A percentile compares a stretch with the other conserved stretches of the same genome.
phyloP scores from a whole-genome alignment of 2,888 invertebrate species.

The Priocnemis perturbator region DNA sequence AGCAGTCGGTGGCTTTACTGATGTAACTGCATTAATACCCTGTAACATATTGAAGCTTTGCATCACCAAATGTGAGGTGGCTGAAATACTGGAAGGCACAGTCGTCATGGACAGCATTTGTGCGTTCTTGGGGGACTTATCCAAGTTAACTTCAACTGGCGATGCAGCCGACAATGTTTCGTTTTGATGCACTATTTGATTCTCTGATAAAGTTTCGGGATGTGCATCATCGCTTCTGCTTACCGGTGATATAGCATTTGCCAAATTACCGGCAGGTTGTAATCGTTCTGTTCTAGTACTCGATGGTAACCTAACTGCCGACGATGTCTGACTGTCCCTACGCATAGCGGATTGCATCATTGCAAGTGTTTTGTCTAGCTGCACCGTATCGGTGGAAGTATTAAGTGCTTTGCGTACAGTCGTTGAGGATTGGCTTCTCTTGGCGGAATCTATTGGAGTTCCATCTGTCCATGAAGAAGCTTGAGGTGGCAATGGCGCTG shows the following conservation, averaged over 20 bases:
- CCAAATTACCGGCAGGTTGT: too few relatives aligned
- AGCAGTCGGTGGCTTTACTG: not conserved
- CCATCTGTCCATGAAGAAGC: conserved; percentile 37
- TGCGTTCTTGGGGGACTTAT: conserved; percentile 30
- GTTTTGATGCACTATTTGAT: conserved; percentile 28
- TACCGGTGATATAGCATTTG: too few relatives aligned
- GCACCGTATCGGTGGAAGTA: too few relatives aligned
- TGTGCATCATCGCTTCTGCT: conserved; percentile 3
- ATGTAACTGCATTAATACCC: conserved; percentile 48
- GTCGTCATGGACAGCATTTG: not conserved
- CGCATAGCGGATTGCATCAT: conserved; percentile 20
- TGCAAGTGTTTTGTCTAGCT: conserved; percentile 12
- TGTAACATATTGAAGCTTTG: conserved; percentile 67
- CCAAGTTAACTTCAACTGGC: not conserved
- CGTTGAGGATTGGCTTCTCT: conserved; percentile 44
- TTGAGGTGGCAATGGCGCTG: conserved; percentile 54
- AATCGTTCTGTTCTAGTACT: too few relatives aligned
- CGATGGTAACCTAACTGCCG: too few relatives aligned
- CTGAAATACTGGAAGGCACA: conserved; percentile 61
- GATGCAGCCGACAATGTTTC: too few relatives aligned
- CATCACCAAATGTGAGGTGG: conserved; percentile 66
- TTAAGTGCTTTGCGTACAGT: too few relatives aligned
- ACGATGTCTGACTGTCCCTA: too few relatives aligned
- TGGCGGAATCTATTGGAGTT: conserved; percentile 41
- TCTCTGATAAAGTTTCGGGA: conserved; percentile 34